Conservation (phyloP, 1,140 invertebrate species). For the Drosophila kikkawai region DNA sequence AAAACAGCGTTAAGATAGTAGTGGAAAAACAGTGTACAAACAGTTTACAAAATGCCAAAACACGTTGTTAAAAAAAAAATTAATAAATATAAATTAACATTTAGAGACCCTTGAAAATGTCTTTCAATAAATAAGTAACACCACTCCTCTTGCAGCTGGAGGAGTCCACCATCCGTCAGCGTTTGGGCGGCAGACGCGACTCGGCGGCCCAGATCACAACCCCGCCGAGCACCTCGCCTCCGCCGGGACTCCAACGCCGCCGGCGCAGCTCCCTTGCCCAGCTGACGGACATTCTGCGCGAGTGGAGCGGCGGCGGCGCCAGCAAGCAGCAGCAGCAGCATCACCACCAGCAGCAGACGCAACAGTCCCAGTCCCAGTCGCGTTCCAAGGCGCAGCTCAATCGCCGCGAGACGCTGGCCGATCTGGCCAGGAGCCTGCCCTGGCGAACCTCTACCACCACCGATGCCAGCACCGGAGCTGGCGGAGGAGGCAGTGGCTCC, state of each 20-base stretch:
- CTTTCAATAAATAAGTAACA: background rate
- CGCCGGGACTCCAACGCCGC: slow-evolving; percentile 88
- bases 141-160: slow-evolving; percentile 86
- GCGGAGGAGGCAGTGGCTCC: slow-evolving; percentile 41
- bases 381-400: slow-evolving; percentile 89
- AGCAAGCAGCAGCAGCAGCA: slow-evolving; percentile 79
- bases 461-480: slow-evolving; percentile 85
- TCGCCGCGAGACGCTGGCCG: slow-evolving; percentile 93
- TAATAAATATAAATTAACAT: no score
- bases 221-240: slow-evolving; percentile 87
- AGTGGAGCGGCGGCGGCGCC: slow-evolving; percentile 92
- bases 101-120: background rate
- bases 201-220: slow-evolving; percentile 95
- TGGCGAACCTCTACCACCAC: slow-evolving; percentile 89
- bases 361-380: slow-evolving; percentile 56
- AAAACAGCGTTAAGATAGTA: no score
- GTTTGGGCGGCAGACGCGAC: slow-evolving; percentile 92
- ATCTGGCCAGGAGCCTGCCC: slow-evolving; percentile 91
- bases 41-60: background rate
- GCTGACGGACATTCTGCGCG: slow-evolving; percentile 93
- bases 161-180: slow-evolving; percentile 92
- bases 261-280: slow-evolving; percentile 93
- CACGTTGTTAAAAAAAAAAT: no score
- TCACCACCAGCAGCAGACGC: slow-evolving; percentile 54
- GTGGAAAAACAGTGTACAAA: background rate